Evolutionary conservation across 53 echinoderm and acorn worm species (phyloP), one percentile per base, ranked within the genome.

Genomic region (Temnopleurus reevesii): DNA sequence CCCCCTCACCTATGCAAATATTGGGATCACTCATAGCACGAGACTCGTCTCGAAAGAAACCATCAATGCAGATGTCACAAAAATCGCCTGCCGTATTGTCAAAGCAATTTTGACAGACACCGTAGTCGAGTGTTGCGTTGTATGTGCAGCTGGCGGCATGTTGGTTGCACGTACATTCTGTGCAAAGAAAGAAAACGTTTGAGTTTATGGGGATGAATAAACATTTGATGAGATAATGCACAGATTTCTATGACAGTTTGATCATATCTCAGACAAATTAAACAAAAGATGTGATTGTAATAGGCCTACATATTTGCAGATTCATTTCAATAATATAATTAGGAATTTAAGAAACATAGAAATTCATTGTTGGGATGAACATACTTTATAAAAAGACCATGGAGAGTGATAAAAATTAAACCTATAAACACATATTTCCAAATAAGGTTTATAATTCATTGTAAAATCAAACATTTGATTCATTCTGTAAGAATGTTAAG

Each of bases 91-190:
- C 91, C 23, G 99, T 94, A 81, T 99, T 96, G 63, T 96, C 45
- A 8, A 87, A 65, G 89, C 99, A 99, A 51, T 92, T 89, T 10
- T 91, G 83, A 46, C 99, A 99, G 4, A 94, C 90, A 6, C 99
- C 99, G 43, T 91, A 91, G 18, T 91, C 91, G n/a, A 94, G 54
- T 4, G 91, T 91, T n/a, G 71, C 89, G 76, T 93, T 90, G 83
- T 96, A 99, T 1, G 90, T 65, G 76, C 99, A 99, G 81, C 94
- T 95, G 29, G 56, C 86, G 23, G 94, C 94, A 89, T 99, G 99
- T 29, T 90, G 91, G 76, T 94, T 93, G 76, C 99, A 99, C 44
- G 77, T 83, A 60, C 99, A 99, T 81, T 93, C 96, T 96, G 86
- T 4, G 71, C 23, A 71, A 71, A 71, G 36, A 71, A 21, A 41